phyloP scores from a whole-genome alignment of 1,140 invertebrate genomes.

The Portunus trituberculatus region DNA sequence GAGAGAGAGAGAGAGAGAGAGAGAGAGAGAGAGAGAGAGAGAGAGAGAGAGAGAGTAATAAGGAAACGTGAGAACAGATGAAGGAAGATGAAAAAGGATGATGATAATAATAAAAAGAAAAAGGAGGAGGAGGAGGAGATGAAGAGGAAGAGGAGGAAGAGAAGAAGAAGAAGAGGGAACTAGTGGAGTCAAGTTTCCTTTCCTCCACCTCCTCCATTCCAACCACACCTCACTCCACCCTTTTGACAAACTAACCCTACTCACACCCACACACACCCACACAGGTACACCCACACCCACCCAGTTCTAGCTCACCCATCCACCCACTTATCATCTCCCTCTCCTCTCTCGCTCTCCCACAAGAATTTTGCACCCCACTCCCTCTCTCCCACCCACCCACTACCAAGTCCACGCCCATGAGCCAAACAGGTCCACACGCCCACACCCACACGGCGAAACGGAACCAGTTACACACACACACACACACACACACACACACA shows the following conservation, averaged over 20 bases:
- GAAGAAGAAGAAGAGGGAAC: background rate
- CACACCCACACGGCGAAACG: background rate
- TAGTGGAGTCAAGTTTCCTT: background rate
- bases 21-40: slow-evolving; percentile 41
- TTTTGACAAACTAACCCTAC: background rate
- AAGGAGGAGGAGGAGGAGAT: background rate
- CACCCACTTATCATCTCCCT: background rate
- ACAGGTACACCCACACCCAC: background rate
- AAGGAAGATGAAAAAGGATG: no score
- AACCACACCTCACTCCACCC: no score
- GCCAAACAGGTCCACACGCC: background rate
- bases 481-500: no score
- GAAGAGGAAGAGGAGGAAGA: background rate
- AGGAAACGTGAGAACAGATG: no score
- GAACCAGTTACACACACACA: no score
- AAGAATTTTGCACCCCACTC: no score
- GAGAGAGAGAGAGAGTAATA: background rate
- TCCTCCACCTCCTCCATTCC: background rate
- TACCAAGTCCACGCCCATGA: background rate
- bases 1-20: slow-evolving; percentile 51
- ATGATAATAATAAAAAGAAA: background rate
- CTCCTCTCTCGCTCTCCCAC: background rate
- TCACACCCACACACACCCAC: background rate
- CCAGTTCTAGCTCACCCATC: background rate
- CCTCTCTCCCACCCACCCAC: no score